phyloP scores from a whole-genome alignment of 2,888 invertebrate genomes.

The Lasius platythorax region DNA sequence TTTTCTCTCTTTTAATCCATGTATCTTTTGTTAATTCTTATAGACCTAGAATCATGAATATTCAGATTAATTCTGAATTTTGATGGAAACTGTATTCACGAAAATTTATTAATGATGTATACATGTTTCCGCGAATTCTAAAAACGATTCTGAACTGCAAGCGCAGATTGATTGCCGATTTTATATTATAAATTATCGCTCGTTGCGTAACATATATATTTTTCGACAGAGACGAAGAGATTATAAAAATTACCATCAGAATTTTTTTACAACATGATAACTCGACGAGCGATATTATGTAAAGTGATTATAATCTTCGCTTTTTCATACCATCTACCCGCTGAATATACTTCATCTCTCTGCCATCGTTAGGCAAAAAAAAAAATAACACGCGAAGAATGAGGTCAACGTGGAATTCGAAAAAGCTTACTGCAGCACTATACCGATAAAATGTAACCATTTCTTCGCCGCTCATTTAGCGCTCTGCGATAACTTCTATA shows the following conservation, averaged over 20 bases:
- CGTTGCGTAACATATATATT: background rate
- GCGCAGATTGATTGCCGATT: background rate
- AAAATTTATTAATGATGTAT: slow-evolving; percentile 1
- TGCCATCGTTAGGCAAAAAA: slow-evolving; percentile 18
- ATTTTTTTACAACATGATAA: slow-evolving; percentile 27
- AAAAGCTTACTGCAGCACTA: slow-evolving; percentile 64
- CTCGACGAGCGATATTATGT: slow-evolving; percentile 43
- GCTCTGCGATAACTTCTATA: slow-evolving; percentile 29
- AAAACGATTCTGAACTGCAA: background rate
- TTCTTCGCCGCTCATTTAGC: slow-evolving; percentile 60
- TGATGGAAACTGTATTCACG: background rate
- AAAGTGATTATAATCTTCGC: slow-evolving; percentile 54
- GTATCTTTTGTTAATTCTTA: background rate
- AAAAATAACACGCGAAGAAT: slow-evolving; percentile 63
- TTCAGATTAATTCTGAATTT: background rate
- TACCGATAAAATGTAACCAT: slow-evolving; percentile 67
- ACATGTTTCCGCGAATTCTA: background rate
- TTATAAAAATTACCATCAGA: slow-evolving; percentile 35
- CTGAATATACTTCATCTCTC: slow-evolving; percentile 22
- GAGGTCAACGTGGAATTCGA: slow-evolving; percentile 67
- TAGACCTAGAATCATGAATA: background rate
- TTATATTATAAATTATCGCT: slow-evolving; percentile 17
- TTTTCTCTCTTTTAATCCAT: background rate
- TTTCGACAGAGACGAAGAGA: background rate
- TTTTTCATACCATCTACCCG: slow-evolving; percentile 25